Percentiles rank a stretch among this genome's conserved stretches.
Conservation (phyloP, 2,113 vertebrate genomes). For the Osmerus eperlanus region DNA sequence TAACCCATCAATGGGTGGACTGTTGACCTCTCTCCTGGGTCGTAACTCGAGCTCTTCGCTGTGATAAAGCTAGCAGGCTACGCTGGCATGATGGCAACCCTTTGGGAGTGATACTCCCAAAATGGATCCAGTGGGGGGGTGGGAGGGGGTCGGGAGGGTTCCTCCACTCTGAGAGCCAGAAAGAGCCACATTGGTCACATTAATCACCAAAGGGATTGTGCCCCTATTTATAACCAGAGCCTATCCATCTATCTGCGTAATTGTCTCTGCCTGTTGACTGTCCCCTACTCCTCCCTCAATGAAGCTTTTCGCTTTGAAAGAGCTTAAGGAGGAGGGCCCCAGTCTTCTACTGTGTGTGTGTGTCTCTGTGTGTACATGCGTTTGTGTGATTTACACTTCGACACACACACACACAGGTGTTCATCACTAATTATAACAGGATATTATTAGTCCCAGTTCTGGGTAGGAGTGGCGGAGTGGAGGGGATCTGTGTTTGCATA, state of each 20-base stretch:
- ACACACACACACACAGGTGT: slow-evolving; percentile 54
- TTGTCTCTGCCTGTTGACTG: slow-evolving; percentile 40
- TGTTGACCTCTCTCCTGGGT: slow-evolving; percentile 64
- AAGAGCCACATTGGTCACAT: slow-evolving; percentile 45
- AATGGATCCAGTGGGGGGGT: slow-evolving; percentile 37
- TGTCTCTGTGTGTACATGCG: no score
- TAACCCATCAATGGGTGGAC: slow-evolving; percentile 60
- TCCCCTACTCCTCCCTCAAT: slow-evolving; percentile 22
- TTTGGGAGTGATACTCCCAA: slow-evolving; percentile 45
- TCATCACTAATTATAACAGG: slow-evolving; percentile 61
- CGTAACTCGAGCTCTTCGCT: slow-evolving; percentile 62
- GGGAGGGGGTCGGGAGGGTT: slow-evolving; percentile 22
- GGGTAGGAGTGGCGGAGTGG: slow-evolving; percentile 37
- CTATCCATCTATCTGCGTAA: slow-evolving; percentile 57
- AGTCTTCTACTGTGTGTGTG: slow-evolving; percentile 23
- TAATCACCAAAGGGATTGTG: slow-evolving; percentile 48
- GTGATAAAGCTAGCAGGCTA: slow-evolving; percentile 54
- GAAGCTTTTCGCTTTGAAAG: background rate
- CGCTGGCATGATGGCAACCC: slow-evolving; percentile 48
- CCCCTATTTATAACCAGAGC: slow-evolving; percentile 57
- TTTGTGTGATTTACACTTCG: slow-evolving; percentile 1
- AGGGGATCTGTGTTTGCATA: slow-evolving; percentile 51
- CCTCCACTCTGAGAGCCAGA: slow-evolving; percentile 42
- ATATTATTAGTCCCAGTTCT: slow-evolving; percentile 62
- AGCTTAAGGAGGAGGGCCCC: slow-evolving; percentile 14